These are phyloP conservation scores for Sphaerodactylus townsendi DNA, from an alignment of 2,113 vertebrate genomes.

Conservation along the genomic window DNA sequence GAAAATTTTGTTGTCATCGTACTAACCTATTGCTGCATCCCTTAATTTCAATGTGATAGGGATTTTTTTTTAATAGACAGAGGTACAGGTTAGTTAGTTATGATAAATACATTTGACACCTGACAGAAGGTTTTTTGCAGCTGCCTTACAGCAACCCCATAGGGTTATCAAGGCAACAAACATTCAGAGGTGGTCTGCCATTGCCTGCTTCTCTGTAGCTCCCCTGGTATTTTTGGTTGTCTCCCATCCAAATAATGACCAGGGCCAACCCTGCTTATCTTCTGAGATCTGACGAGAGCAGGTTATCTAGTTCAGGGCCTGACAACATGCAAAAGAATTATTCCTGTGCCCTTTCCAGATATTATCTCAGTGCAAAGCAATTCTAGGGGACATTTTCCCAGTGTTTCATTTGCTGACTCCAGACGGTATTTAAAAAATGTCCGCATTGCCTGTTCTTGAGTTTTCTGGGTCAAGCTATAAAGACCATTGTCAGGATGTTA, in stretches of 20 bases:
- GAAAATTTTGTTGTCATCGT: not conserved
- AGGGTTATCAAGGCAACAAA: too few species aligned
- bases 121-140: not conserved
- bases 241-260: too few species aligned
- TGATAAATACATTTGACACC: not conserved
- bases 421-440: not conserved
- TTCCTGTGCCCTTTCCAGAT: not conserved
- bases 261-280: too few species aligned
- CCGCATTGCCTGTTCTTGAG: not conserved
- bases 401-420: not conserved
- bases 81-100: not conserved
- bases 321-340: not conserved
- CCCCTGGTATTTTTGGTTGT: too few species aligned
- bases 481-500: slow-evolving; percentile 12
- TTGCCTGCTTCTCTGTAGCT: too few species aligned
- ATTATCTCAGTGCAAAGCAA: not conserved
- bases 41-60: not conserved
- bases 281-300: too few species aligned
- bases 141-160: too few species aligned
- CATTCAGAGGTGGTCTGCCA: too few species aligned
- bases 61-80: not conserved
- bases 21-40: not conserved
- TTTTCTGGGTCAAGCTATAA: not conserved
- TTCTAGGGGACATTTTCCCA: not conserved
- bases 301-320: too few species aligned